phyloP scores from a whole-genome alignment of 2,113 vertebrate genomes.

The Tragulus kanchil region DNA sequence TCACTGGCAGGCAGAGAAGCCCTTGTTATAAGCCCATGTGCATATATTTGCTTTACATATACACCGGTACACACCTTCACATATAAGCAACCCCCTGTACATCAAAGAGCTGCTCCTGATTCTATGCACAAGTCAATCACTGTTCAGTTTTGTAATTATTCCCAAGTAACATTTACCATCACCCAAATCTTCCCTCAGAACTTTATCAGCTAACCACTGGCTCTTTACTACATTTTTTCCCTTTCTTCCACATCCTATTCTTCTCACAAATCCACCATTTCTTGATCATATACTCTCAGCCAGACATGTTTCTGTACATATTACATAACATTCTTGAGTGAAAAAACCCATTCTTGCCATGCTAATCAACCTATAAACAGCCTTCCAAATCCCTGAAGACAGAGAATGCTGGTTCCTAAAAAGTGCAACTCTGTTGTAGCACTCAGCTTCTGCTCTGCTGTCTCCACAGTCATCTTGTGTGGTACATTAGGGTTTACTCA shows the following conservation, averaged over 20 bases:
- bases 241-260: too few relatives aligned
- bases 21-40: not conserved
- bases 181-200: fast-evolving
- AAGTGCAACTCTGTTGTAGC: not conserved
- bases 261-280: not conserved
- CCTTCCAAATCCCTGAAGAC: not conserved
- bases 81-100: fast-evolving
- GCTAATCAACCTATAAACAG: not conserved
- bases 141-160: not conserved
- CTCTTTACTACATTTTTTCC: not conserved
- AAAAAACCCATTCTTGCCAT: not conserved
- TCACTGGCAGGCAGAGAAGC: too few relatives aligned
- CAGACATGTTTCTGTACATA: not conserved
- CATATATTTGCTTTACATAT: not conserved
- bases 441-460: not conserved
- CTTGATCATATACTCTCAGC: not conserved
- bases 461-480: not conserved
- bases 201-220: fast-evolving
- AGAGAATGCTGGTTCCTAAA: not conserved
- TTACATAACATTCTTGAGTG: not conserved
- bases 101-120: not conserved
- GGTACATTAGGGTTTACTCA: not conserved
- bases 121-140: fast-evolving
- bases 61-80: fast-evolving
- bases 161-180: not conserved